These are phyloP conservation scores for Drosophila falleni DNA, from an alignment of 2,888 invertebrate species.

Conservation along the genomic window DNA sequence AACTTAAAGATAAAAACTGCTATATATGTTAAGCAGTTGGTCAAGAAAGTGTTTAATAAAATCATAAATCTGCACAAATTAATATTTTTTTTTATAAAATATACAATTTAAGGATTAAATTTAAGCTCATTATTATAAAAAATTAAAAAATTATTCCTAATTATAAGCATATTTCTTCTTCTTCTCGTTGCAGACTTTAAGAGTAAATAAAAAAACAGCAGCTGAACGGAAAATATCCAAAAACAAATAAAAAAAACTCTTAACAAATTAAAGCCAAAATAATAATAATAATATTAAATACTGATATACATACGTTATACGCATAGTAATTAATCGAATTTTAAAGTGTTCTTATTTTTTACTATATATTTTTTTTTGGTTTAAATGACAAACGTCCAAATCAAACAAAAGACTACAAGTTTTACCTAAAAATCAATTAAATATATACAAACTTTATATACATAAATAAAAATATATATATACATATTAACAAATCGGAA, in stretches of 20 bases:
- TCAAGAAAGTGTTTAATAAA: too few relatives aligned
- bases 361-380: conserved; percentile 29
- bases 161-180: background rate
- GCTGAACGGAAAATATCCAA: conserved; percentile 32
- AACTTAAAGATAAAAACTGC: too few relatives aligned
- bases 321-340: conserved; percentile 46
- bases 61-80: too few relatives aligned
- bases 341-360: conserved; percentile 40
- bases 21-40: too few relatives aligned
- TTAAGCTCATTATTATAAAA: background rate
- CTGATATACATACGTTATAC: conserved; percentile 33
- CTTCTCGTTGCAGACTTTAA: conserved; percentile 32
- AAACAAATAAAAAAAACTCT: conserved; percentile 18
- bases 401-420: conserved; percentile 38
- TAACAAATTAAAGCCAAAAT: conserved; percentile 55
- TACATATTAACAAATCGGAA: conserved; percentile 43
- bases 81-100: too few relatives aligned
- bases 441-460: conserved; percentile 14
- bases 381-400: conserved; percentile 45
- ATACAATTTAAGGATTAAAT: background rate
- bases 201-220: conserved; percentile 3
- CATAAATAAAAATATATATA: conserved; percentile 7
- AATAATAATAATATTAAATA: conserved; percentile 22
- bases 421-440: conserved; percentile 19
- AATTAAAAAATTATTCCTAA: background rate